These are phyloP conservation scores for Mohoua ochrocephala DNA, from an alignment of 2,113 vertebrate genomes.

Conservation along the genomic window DNA sequence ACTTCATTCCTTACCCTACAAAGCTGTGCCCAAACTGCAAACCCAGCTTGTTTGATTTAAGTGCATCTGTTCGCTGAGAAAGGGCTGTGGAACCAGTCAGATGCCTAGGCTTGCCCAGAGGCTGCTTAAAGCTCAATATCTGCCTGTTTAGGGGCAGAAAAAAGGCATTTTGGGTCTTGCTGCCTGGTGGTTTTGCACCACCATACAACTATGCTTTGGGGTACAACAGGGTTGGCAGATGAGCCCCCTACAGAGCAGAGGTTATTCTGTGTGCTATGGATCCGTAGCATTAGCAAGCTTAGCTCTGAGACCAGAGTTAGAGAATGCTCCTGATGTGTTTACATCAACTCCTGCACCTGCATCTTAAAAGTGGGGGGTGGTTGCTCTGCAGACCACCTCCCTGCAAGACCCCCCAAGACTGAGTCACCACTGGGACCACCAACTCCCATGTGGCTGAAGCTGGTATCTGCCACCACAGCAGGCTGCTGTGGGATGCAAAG, in stretches of 20 bases:
- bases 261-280: neutral
- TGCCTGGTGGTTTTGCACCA: neutral
- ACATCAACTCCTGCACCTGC: neutral
- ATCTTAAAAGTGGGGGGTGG: too few species aligned
- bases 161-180: neutral
- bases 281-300: fast-evolving
- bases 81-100: neutral
- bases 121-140: neutral
- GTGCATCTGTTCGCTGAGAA: neutral
- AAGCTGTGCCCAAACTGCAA: neutral
- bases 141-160: neutral
- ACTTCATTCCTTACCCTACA: neutral
- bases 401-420: neutral
- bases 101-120: neutral
- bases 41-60: fast-evolving
- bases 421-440: neutral
- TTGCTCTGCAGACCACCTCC: neutral
- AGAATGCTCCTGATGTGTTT: neutral
- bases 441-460: fast-evolving
- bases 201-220: neutral
- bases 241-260: neutral
- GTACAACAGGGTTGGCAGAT: neutral
- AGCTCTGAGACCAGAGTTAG: neutral
- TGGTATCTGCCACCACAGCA: fast-evolving
- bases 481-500: neutral